phyloP scores from a whole-genome alignment of 2,113 vertebrate genomes.

The Odocoileus virginianus region DNA sequence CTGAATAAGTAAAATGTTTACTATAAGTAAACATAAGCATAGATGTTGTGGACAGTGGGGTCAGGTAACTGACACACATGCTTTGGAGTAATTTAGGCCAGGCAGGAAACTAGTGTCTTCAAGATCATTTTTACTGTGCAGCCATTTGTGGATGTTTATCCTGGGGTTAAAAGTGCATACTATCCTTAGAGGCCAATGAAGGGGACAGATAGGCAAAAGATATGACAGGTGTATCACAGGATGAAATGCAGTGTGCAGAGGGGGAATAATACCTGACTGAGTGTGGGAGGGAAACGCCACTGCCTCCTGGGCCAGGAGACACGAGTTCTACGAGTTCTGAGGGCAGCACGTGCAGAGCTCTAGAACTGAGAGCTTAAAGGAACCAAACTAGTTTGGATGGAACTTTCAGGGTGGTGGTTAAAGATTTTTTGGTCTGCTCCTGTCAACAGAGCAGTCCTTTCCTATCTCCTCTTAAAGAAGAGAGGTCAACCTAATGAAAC shows the following conservation, averaged over 20 bases:
- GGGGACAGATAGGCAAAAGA: not conserved
- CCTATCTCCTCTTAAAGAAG: not conserved
- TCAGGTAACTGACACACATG: not conserved
- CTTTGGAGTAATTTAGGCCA: not conserved
- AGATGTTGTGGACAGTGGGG: not conserved
- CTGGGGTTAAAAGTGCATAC: not conserved
- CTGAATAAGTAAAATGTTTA: not conserved
- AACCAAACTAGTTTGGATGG: not conserved
- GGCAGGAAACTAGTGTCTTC: not conserved
- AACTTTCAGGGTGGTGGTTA: not conserved
- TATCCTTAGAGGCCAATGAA: not conserved
- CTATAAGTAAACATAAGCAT: not conserved
- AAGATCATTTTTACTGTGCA: not conserved
- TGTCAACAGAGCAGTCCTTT: not conserved
- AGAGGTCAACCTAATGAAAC: not conserved
- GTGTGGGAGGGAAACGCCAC: not conserved
- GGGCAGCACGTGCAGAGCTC: accelerated
- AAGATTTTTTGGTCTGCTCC: not conserved
- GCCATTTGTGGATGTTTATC: not conserved
- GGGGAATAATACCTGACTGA: no score
- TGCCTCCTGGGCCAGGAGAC: not conserved
- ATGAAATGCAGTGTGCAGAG: no score
- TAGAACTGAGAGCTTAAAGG: not conserved
- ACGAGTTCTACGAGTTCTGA: accelerated
- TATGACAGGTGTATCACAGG: not conserved